Evolutionary conservation across 1,140 invertebrate genomes (phyloP).

Genomic region (Penaeus chinensis): DNA sequence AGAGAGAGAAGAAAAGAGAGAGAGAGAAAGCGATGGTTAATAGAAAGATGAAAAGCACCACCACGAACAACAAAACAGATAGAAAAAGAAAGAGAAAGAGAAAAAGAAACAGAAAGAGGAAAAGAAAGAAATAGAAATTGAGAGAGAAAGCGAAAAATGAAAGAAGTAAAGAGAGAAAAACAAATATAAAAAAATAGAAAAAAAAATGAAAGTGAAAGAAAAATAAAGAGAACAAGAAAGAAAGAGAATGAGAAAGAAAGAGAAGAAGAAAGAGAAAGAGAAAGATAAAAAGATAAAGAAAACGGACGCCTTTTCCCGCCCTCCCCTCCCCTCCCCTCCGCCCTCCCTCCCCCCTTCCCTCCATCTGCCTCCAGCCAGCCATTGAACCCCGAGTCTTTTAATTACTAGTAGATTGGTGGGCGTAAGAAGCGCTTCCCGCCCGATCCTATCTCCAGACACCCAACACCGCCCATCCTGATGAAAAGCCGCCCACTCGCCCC

Average conservation of each 20-base stretch:
- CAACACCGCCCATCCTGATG: slow-evolving; percentile 54
- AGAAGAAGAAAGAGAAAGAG: too few species aligned
- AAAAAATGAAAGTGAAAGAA: neutral
- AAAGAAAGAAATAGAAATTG: too few species aligned
- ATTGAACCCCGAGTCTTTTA: slow-evolving; percentile 43
- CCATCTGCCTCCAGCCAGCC: neutral
- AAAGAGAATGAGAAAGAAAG: neutral
- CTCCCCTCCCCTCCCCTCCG: neutral
- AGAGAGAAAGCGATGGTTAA: neutral
- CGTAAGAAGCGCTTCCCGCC: slow-evolving; percentile 51
- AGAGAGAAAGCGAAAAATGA: too few species aligned
- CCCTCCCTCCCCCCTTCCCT: neutral
- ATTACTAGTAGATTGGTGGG: slow-evolving; percentile 59
- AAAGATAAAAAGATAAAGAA: too few species aligned
- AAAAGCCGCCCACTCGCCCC: slow-evolving; percentile 46
- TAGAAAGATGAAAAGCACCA: neutral
- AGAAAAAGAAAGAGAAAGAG: neutral
- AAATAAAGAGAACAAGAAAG: neutral
- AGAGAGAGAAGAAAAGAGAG: neutral
- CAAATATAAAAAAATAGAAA: too few species aligned
- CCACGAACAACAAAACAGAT: neutral
- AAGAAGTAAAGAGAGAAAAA: too few species aligned
- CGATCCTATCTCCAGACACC: slow-evolving; percentile 51
- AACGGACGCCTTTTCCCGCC: neutral
- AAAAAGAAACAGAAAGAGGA: neutral